Evolutionary conservation across 92 coral and sea anemone genomes (phyloP).

Genomic region (Plumapathes pennacea): DNA sequence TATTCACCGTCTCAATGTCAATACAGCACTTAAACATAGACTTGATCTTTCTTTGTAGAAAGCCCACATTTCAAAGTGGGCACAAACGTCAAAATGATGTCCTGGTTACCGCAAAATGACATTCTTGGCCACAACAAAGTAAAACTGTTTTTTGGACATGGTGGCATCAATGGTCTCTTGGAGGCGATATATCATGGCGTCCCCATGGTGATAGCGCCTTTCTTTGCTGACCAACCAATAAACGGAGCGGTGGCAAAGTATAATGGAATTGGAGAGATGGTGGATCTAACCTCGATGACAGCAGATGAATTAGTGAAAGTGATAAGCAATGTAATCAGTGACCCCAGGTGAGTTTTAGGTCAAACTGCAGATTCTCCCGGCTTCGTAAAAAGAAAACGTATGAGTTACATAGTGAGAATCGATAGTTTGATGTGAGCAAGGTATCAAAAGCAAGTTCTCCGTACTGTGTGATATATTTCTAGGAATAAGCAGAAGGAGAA

Average conservation of each 20-base stretch:
- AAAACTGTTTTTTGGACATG: background rate
- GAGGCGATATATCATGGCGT: slow-evolving; percentile 8
- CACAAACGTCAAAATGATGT: background rate
- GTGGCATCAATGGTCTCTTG: background rate
- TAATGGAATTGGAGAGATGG: background rate
- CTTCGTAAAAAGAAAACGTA: too few relatives aligned
- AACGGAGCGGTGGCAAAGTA: background rate
- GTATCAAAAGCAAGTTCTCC: too few relatives aligned
- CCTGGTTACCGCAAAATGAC: slow-evolving; percentile 17
- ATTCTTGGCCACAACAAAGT: slow-evolving; percentile 10
- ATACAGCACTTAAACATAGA: too few relatives aligned
- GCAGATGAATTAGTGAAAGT: background rate
- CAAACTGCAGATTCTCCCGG: too few relatives aligned
- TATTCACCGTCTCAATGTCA: too few relatives aligned
- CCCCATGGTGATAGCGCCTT: slow-evolving; percentile 3
- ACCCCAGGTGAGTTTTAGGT: too few relatives aligned
- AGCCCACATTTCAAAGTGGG: background rate
- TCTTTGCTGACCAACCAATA: slow-evolving; percentile 6
- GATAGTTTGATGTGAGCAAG: too few relatives aligned
- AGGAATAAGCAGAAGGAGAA: too few relatives aligned
- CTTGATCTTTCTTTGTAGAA: too few relatives aligned
- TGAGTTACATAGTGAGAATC: too few relatives aligned
- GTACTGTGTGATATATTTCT: too few relatives aligned
- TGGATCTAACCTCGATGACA: background rate
- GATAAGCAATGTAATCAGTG: background rate